Conservation (phyloP, 1,140 invertebrate species). For the Cryptotermes secundus region DNA sequence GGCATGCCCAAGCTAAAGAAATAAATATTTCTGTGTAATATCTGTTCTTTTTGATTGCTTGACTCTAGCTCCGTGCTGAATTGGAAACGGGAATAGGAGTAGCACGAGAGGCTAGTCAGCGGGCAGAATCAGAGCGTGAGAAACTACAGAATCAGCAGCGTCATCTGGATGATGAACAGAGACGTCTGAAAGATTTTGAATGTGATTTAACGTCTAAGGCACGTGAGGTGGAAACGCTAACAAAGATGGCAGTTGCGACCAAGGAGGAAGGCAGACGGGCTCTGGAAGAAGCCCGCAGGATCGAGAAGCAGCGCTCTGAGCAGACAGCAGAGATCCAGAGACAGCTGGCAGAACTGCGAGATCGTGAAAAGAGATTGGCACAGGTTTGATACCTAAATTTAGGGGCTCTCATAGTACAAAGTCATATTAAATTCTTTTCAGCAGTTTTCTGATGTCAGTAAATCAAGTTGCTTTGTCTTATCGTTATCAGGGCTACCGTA, state of each 20-base stretch:
- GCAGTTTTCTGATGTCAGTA: too few species aligned
- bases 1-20: too few species aligned
- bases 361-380: conserved; percentile 8
- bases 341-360: not conserved
- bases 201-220: not conserved
- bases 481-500: too few species aligned
- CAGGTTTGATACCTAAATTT: not conserved
- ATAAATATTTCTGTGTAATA: too few species aligned
- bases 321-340: not conserved
- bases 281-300: conserved; percentile 4
- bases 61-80: not conserved
- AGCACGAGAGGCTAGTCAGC: not conserved
- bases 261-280: not conserved
- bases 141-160: not conserved
- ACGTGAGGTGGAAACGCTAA: not conserved
- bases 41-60: not conserved
- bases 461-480: too few species aligned
- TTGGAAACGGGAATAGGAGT: not conserved
- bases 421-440: too few species aligned
- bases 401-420: too few species aligned
- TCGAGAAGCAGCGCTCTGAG: not conserved
- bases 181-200: not conserved
- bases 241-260: not conserved
- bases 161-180: not conserved
- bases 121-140: not conserved